phyloP scores from a whole-genome alignment of 2,888 invertebrate species.

The Drosophila lacicola region DNA sequence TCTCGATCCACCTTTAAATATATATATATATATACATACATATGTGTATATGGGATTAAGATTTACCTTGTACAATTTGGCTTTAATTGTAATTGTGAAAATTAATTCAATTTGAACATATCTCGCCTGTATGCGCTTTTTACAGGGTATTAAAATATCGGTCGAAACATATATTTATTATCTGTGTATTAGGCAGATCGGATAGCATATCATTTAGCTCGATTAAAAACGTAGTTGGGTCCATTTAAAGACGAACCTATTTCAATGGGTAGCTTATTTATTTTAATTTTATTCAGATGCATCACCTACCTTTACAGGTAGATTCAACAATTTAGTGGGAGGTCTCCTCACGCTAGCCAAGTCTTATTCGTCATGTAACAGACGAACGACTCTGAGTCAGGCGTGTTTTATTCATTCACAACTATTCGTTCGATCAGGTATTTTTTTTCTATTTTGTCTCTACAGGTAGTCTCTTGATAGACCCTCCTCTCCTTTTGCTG shows the following conservation, averaged over 20 bases:
- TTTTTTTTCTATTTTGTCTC: background rate
- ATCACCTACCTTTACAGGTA: too few relatives aligned
- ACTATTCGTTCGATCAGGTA: slow-evolving; percentile 14
- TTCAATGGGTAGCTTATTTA: background rate
- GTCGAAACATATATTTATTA: too few relatives aligned
- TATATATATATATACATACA: background rate
- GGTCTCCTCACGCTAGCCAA: slow-evolving; percentile 16
- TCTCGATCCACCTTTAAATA: background rate
- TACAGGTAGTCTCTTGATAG: background rate
- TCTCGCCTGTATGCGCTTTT: background rate
- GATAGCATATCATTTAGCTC: too few relatives aligned
- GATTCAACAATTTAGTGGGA: background rate
- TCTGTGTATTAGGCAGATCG: too few relatives aligned
- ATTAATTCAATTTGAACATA: background rate
- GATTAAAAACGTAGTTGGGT: too few relatives aligned
- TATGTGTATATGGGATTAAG: background rate
- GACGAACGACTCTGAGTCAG: slow-evolving; percentile 16
- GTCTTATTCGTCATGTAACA: slow-evolving; percentile 19
- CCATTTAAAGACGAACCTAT: background rate
- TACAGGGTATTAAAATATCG: too few relatives aligned
- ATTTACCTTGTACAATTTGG: background rate
- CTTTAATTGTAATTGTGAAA: background rate
- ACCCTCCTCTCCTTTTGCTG: background rate
- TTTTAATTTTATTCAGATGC: background rate
- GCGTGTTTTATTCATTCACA: slow-evolving; percentile 43